phyloP scores from a whole-genome alignment of 64 coral and sea anemone genomes.

The Stylophora pistillata region DNA sequence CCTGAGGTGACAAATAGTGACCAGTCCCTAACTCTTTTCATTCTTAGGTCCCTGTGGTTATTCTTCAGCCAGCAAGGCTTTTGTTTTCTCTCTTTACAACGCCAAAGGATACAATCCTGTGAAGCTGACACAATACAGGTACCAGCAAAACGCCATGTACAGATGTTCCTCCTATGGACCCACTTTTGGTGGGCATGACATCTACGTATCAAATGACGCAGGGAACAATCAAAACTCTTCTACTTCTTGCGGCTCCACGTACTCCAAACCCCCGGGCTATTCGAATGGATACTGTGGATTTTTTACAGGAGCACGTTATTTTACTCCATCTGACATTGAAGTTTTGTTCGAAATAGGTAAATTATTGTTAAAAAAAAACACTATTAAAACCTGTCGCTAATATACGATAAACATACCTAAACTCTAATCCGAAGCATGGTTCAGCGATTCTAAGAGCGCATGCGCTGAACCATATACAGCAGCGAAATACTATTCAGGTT shows the following conservation, averaged over 20 bases:
- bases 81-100: constrained; percentile 21
- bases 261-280: neutral
- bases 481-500: no score
- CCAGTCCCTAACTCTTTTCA: no score
- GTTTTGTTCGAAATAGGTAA: neutral
- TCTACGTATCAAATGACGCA: neutral
- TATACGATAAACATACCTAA: no score
- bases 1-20: no score
- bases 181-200: constrained; percentile 11
- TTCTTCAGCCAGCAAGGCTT: no score
- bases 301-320: neutral
- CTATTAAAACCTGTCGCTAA: no score
- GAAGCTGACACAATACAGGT: neutral
- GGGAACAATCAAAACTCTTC: neutral
- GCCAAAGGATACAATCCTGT: neutral
- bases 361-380: no score
- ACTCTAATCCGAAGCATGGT: no score
- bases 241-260: neutral
- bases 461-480: no score
- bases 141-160: constrained; percentile 19
- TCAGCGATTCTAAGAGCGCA: no score
- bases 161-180: neutral
- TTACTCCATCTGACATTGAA: neutral
- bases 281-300: neutral
- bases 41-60: no score